Percentiles rank a stretch among this genome's conserved stretches.
phyloP scores from a whole-genome alignment of 2,113 vertebrate species.

The Charina bottae region DNA sequence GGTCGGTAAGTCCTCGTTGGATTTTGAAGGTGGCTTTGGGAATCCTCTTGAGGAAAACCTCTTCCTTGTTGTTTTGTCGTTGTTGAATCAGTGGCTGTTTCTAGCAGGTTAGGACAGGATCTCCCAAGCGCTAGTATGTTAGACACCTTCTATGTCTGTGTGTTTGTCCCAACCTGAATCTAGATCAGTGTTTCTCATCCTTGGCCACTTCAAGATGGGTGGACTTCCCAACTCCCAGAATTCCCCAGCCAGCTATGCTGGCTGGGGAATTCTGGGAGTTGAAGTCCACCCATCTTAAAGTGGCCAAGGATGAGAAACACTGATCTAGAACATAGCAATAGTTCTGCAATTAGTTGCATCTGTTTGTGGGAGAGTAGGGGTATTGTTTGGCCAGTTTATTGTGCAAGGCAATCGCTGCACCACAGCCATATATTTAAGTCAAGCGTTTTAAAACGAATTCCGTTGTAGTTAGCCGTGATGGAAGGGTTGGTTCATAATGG shows the following conservation, averaged over 20 bases:
- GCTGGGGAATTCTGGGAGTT: not conserved
- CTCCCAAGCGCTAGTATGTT: not conserved
- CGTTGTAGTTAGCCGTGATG: not conserved
- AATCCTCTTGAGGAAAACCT: not conserved
- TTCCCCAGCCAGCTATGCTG: not conserved
- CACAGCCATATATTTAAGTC: conserved; percentile 5
- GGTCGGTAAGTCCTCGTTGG: not conserved
- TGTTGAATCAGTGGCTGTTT: not conserved
- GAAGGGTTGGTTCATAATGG: not conserved
- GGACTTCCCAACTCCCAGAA: not conserved
- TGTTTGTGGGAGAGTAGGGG: not conserved
- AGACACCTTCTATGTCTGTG: not conserved
- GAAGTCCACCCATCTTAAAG: not conserved
- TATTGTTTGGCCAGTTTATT: conserved; percentile 34
- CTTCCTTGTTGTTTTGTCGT: not conserved
- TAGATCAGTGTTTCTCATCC: not conserved
- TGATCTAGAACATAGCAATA: conserved; percentile 18
- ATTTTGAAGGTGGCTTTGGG: not conserved
- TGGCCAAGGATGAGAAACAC: not conserved
- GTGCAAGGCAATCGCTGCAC: not conserved
- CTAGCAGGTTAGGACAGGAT: not conserved
- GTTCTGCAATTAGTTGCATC: not conserved
- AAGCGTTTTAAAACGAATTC: not conserved
- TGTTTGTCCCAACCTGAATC: conserved; percentile 50
- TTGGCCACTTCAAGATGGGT: not conserved